Conservation (phyloP, 2,888 invertebrate species). For the Leptothorax acervorum region DNA sequence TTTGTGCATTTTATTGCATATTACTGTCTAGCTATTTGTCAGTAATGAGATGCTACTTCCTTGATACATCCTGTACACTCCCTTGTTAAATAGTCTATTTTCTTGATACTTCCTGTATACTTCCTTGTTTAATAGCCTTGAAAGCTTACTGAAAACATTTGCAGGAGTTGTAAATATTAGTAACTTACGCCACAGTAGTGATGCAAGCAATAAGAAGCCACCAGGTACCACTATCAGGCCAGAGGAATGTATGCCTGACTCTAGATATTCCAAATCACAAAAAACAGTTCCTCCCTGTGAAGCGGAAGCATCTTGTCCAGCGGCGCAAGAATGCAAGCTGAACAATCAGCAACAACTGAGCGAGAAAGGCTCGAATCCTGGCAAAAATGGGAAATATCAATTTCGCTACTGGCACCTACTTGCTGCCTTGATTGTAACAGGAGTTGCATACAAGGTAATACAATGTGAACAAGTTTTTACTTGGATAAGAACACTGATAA, state of each 20-base stretch:
- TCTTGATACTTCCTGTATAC: not conserved
- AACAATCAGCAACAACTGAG: conserved; percentile 26
- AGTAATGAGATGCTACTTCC: not conserved
- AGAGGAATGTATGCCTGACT: conserved; percentile 79
- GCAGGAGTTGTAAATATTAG: conserved; percentile 73
- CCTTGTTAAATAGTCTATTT: conserved; percentile 15
- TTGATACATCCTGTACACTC: not conserved
- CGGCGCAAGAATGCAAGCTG: conserved; percentile 75
- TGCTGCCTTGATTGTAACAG: conserved; percentile 79
- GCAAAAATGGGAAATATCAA: conserved; percentile 56
- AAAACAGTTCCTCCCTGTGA: conserved; percentile 73
- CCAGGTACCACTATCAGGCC: conserved; percentile 78
- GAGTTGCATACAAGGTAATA: conserved; percentile 78
- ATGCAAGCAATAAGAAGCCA: conserved; percentile 71
- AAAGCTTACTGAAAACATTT: conserved; percentile 6
- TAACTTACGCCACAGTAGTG: conserved; percentile 74
- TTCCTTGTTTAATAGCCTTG: conserved; percentile 24
- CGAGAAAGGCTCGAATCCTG: conserved; percentile 28
- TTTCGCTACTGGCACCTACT: conserved; percentile 81
- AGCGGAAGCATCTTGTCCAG: conserved; percentile 75
- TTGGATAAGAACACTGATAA: not conserved
- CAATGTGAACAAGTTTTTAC: conserved; percentile 5
- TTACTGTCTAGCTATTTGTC: not conserved
- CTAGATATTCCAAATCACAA: conserved; percentile 66
- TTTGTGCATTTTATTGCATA: not conserved